phyloP scores from a whole-genome alignment of 2,113 vertebrate genomes.

The Dasypus novemcinctus region DNA sequence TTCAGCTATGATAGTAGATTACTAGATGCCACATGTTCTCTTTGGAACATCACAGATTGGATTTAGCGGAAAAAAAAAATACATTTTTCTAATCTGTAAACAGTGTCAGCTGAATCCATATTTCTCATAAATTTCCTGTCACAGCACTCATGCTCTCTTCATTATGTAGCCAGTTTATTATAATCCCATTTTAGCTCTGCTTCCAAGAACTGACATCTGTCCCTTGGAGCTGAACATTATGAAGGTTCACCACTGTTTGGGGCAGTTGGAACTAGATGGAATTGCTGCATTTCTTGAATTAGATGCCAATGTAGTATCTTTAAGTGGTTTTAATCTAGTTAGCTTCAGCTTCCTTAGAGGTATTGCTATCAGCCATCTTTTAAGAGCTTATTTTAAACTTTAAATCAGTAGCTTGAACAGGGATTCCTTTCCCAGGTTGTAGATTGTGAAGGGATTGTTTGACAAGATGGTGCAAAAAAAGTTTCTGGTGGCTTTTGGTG shows the following conservation, averaged over 20 bases:
- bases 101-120: slow-evolving; percentile 42
- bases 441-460: background rate
- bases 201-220: slow-evolving; percentile 56
- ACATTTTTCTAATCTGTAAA: slow-evolving; percentile 56
- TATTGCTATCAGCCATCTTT: background rate
- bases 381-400: background rate
- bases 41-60: slow-evolving; percentile 51
- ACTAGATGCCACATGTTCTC: slow-evolving; percentile 36
- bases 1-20: slow-evolving; percentile 65
- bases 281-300: background rate
- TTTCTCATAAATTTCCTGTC: slow-evolving; percentile 25
- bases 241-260: background rate
- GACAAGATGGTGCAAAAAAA: background rate
- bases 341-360: background rate
- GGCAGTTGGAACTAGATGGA: background rate
- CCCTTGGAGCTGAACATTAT: slow-evolving; percentile 28
- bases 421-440: background rate
- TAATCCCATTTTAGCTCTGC: slow-evolving; percentile 18
- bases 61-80: slow-evolving; percentile 59
- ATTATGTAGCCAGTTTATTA: background rate
- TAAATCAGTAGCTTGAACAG: background rate
- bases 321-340: slow-evolving; percentile 13
- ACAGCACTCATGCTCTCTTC: background rate
- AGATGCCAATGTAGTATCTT: background rate
- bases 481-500: background rate